These are phyloP conservation scores for Apteryx mantelli DNA, from an alignment of 2,113 vertebrate species.

Conservation along the genomic window DNA sequence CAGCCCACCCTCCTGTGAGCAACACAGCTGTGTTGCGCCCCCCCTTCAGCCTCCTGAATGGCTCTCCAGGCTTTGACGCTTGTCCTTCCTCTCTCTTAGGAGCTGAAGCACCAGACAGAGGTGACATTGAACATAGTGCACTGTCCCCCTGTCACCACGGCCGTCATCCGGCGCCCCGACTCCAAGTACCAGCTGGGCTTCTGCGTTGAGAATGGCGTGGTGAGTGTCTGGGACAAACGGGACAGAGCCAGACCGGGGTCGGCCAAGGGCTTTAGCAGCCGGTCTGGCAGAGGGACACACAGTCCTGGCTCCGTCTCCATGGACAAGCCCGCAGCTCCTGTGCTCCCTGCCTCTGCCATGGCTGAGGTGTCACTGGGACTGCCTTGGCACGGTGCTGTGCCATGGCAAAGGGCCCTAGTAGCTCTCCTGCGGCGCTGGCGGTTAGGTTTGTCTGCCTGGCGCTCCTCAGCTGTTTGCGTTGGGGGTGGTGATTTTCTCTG, in stretches of 20 bases:
- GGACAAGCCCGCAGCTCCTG: fast-evolving
- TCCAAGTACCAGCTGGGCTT: constrained; percentile 93
- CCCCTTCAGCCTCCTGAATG: fast-evolving
- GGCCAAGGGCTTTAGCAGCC: fast-evolving
- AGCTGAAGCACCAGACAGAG: constrained; percentile 85
- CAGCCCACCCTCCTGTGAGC: neutral
- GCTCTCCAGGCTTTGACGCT: neutral
- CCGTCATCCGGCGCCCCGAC: constrained; percentile 89
- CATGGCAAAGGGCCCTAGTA: neutral
- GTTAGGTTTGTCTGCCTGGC: neutral
- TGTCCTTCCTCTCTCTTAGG: constrained; percentile 72
- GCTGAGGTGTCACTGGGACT: neutral
- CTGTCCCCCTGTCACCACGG: constrained; percentile 94
- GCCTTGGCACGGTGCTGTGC: neutral
- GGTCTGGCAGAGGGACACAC: fast-evolving
- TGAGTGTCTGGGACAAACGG: constrained; percentile 44
- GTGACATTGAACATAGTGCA: constrained; percentile 91
- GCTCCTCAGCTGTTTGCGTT: neutral
- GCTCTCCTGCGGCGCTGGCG: neutral
- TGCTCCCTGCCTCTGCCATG: neutral
- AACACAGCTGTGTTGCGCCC: fast-evolving
- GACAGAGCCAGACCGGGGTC: neutral
- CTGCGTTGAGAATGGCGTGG: constrained; percentile 95
- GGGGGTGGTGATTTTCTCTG: neutral
- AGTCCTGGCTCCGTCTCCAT: neutral